phyloP scores from a whole-genome alignment of 1,140 invertebrate genomes.

The Spodoptera frugiperda region DNA sequence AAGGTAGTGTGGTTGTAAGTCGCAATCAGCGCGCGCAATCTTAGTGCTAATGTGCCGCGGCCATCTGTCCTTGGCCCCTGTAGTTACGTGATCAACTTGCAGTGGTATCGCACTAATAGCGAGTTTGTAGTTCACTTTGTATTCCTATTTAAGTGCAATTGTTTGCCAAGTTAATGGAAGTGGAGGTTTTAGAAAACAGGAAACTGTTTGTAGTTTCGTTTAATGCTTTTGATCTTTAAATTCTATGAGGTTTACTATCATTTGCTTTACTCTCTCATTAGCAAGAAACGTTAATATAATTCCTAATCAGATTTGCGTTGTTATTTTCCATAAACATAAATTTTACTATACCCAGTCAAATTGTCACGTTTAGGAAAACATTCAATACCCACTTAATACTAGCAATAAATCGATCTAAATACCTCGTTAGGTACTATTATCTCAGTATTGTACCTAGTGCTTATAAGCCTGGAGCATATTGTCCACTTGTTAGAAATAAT shows the following conservation, averaged over 20 bases:
- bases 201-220: neutral
- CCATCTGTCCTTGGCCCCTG: constrained; percentile 69
- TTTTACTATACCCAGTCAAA: too few species aligned
- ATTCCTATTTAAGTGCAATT: constrained; percentile 4
- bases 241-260: too few species aligned
- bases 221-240: neutral
- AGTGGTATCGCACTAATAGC: constrained; percentile 34
- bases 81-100: constrained; percentile 54
- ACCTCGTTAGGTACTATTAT: too few species aligned
- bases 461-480: neutral
- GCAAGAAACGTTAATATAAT: too few species aligned
- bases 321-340: too few species aligned
- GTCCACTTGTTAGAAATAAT: constrained; percentile 5
- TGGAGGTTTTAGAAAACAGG: neutral
- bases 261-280: too few species aligned
- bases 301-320: too few species aligned
- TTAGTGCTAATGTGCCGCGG: constrained; percentile 58
- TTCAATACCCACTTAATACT: too few species aligned
- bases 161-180: neutral
- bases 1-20: constrained; percentile 25
- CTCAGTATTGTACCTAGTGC: too few species aligned
- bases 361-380: too few species aligned
- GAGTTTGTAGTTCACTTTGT: constrained; percentile 7
- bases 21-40: constrained; percentile 62
- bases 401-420: too few species aligned